Evolutionary conservation across 2,888 invertebrate genomes (phyloP).

Genomic region (Polylopha cassiicola): DNA sequence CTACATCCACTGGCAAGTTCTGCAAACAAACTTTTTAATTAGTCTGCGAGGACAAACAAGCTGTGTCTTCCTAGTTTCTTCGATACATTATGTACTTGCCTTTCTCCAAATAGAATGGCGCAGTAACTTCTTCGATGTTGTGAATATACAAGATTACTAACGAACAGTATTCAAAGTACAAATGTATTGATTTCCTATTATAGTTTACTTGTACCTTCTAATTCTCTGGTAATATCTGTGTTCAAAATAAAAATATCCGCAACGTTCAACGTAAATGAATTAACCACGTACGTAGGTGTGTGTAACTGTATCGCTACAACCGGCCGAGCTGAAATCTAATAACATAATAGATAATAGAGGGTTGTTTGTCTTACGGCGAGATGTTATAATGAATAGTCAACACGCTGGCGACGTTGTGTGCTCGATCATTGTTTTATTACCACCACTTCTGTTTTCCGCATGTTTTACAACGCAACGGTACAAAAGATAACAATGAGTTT

Average conservation of each 20-base stretch:
- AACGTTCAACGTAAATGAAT: constrained; percentile 16
- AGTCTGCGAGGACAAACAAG: constrained; percentile 74
- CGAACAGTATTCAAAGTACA: no score
- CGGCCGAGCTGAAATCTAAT: constrained; percentile 62
- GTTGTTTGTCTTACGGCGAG: constrained; percentile 64
- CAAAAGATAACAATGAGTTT: no score
- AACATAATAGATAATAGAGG: constrained; percentile 51
- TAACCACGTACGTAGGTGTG: constrained; percentile 36
- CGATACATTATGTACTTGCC: constrained; percentile 50
- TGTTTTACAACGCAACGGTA: no score
- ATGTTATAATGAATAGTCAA: constrained; percentile 73
- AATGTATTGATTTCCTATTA: no score
- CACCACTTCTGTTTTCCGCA: constrained; percentile 16
- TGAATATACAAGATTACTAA: no score
- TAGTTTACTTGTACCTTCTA: no score
- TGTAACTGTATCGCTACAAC: constrained; percentile 45
- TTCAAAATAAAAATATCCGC: constrained; percentile 4
- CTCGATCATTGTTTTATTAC: constrained; percentile 53
- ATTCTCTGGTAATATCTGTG: no score
- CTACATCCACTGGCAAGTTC: constrained; percentile 59
- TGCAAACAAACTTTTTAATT: constrained; percentile 75
- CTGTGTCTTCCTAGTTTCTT: constrained; percentile 61
- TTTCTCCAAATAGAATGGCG: constrained; percentile 38
- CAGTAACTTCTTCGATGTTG: constrained; percentile 33
- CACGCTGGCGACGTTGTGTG: constrained; percentile 46